Conservation (phyloP, 2,797 vertebrate genomes). For the Etheostoma perlongum region DNA sequence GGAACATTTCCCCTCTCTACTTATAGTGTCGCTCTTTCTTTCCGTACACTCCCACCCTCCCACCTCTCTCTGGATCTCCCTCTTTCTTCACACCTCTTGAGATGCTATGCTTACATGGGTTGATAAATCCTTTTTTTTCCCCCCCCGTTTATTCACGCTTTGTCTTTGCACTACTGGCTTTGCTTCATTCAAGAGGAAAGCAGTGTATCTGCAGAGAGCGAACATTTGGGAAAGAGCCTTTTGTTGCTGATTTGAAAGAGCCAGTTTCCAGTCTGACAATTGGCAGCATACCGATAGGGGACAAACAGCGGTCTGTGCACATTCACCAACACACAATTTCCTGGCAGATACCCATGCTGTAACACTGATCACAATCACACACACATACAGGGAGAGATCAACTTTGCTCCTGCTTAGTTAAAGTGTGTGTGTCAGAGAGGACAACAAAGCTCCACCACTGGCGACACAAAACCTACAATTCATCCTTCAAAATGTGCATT, state of each 20-base stretch:
- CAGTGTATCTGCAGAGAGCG: constrained; percentile 60
- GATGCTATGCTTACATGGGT: constrained; percentile 76
- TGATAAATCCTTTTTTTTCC: constrained; percentile 81
- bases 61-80: constrained; percentile 48
- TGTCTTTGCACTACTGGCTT: constrained; percentile 75
- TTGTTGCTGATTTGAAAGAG: constrained; percentile 81
- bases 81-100: constrained; percentile 74
- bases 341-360: constrained; percentile 47
- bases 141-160: constrained; percentile 75
- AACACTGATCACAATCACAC: constrained; percentile 47
- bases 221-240: constrained; percentile 72
- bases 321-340: constrained; percentile 54
- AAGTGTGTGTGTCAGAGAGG: constrained; percentile 57
- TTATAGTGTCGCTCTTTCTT: constrained; percentile 65
- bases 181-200: constrained; percentile 74
- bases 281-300: constrained; percentile 69
- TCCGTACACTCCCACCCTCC: constrained; percentile 2
- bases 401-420: constrained; percentile 54
- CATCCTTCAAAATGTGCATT: constrained; percentile 73
- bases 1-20: constrained; percentile 61
- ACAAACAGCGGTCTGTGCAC: constrained; percentile 63
- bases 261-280: constrained; percentile 75
- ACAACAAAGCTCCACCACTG: constrained; percentile 56
- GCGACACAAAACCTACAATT: constrained; percentile 66
- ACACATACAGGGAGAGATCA: constrained; percentile 47